These are phyloP conservation scores for Pionites leucogaster DNA, from an alignment of 2,113 vertebrate genomes.

Conservation along the genomic window DNA sequence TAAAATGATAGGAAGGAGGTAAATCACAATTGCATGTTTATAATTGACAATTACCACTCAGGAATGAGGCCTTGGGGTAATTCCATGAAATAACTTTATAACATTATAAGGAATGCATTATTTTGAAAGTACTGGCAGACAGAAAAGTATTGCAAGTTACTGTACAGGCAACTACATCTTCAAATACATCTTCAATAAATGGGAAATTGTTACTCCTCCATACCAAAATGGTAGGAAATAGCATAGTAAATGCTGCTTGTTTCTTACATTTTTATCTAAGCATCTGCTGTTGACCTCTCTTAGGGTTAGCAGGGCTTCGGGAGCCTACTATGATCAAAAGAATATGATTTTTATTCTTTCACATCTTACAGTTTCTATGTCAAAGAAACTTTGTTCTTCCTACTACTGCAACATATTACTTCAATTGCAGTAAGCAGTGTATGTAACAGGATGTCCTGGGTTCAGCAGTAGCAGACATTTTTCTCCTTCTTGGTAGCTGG, in stretches of 20 bases:
- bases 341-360: not conserved
- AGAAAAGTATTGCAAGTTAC: not conserved
- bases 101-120: not conserved
- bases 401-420: not conserved
- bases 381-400: not conserved
- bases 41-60: not conserved
- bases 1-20: not conserved
- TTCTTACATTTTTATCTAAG: not conserved
- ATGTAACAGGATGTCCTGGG: not conserved
- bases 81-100: not conserved
- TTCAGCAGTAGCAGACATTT: too few species aligned
- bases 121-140: not conserved
- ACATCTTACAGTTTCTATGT: not conserved
- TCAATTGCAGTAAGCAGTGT: not conserved
- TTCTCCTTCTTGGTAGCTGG: too few species aligned
- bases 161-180: not conserved
- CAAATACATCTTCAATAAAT: not conserved
- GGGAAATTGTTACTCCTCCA: not conserved
- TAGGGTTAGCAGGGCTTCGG: not conserved
- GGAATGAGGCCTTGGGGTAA: not conserved
- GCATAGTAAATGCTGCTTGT: not conserved
- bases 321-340: not conserved
- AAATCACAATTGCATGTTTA: not conserved
- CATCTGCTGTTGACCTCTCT: not conserved
- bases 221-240: not conserved